Evolutionary conservation across 2,888 invertebrate species (phyloP), one percentile per base, ranked within the genome.

Genomic region (Lagria hirta): DNA sequence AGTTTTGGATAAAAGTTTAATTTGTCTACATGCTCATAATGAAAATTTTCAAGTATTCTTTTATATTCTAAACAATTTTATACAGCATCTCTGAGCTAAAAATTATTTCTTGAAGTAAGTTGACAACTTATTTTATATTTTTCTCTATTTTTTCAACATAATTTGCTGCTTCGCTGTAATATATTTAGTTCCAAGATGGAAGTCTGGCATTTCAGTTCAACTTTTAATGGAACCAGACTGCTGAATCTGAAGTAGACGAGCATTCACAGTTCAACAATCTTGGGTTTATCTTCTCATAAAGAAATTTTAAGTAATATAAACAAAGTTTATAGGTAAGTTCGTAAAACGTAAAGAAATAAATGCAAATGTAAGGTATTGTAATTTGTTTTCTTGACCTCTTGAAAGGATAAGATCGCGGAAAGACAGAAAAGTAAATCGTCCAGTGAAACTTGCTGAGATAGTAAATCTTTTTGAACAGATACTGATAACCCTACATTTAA

Each of bases 381-480:
- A 41, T 41, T 33, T 41, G 18, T 41, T 27, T 30, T 40, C 17
- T 40, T 32, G 23, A 40, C 30, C 24, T 40, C 24, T 18, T 17
- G 40, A 32, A 24, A 27, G 26, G 34, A 33, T 41, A 34, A 40
- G 32, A 21, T 12, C 37, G 8, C n/a, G n/a, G n/a, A 29, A 15
- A 37, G 22, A 37, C 26, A 37, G 12, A 10, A 15, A 12, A 40
- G 40, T 40, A 32, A 32, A 40, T 40, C 40, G 40, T 17, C 21
- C 30, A 16, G 30, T 29, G 40, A 24, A 40, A 30, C 40, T 33
- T 32, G 33, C 26, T 17, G 41, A 38, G 29, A 12, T 21, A 24
- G 33, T 41, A 41, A 41, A 41, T 41, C 41, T 41, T 21, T 34
- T 18, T 34, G 24, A 34, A 34, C 41, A 41, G 41, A 33, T 34